These are phyloP conservation scores for Penaeus indicus DNA, from an alignment of 1,140 invertebrate genomes.

Conservation along the genomic window DNA sequence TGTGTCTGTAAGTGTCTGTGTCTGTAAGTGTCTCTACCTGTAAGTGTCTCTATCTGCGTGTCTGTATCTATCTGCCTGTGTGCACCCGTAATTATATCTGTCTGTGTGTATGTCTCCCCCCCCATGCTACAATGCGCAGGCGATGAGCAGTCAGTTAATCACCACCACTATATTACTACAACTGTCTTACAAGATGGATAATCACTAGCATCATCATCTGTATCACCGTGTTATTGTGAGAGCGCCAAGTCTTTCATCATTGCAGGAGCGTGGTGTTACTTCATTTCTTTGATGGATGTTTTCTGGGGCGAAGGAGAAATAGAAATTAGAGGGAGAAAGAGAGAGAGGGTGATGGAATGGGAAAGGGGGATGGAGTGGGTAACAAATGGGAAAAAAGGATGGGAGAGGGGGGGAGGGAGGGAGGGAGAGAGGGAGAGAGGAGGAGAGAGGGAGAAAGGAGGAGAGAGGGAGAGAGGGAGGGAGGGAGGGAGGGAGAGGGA, in stretches of 20 bases:
- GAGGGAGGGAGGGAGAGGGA: too few relatives aligned
- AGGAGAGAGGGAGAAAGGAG: background rate
- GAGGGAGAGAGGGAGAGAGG: background rate
- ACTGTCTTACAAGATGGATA: background rate
- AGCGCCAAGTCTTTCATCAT: background rate
- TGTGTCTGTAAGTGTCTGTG: background rate
- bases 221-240: background rate
- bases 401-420: background rate
- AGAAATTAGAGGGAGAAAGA: too few relatives aligned
- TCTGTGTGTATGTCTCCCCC: background rate
- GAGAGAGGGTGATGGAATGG: too few relatives aligned
- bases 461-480: too few relatives aligned
- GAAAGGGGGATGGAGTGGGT: too few relatives aligned
- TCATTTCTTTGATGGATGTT: too few relatives aligned
- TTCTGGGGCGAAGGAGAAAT: too few relatives aligned
- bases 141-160: too few relatives aligned
- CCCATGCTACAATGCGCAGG: too few relatives aligned
- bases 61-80: background rate
- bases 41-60: background rate
- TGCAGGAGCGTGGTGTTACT: too few relatives aligned
- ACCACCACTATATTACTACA: background rate
- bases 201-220: background rate
- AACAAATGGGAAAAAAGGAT: background rate
- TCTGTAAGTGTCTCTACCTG: background rate
- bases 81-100: background rate